phyloP scores from a whole-genome alignment of 2,113 vertebrate species.

The Oryzias melastigma region DNA sequence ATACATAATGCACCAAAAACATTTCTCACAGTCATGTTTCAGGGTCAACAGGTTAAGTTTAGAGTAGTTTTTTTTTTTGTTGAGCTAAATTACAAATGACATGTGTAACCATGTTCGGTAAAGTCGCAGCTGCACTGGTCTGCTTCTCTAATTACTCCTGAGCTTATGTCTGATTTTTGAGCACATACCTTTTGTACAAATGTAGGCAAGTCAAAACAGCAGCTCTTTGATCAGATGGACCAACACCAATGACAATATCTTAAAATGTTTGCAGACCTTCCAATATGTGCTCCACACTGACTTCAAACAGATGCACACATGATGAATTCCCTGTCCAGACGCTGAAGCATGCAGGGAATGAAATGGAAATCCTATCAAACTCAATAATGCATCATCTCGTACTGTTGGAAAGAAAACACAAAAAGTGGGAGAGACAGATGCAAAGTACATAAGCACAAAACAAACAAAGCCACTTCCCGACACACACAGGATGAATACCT shows the following conservation, averaged over 20 bases:
- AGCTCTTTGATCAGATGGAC: constrained; percentile 69
- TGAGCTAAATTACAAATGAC: constrained; percentile 59
- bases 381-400: constrained; percentile 43
- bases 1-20: constrained; percentile 42
- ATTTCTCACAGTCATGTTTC: constrained; percentile 24
- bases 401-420: constrained; percentile 35
- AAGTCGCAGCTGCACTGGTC: constrained; percentile 64
- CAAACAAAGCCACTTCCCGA: constrained; percentile 31
- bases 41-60: constrained; percentile 53
- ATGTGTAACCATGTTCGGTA: constrained; percentile 51
- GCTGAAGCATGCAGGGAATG: constrained; percentile 70
- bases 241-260: constrained; percentile 65
- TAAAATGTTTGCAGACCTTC: constrained; percentile 66
- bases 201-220: constrained; percentile 38
- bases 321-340: constrained; percentile 67
- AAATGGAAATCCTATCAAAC: constrained; percentile 68
- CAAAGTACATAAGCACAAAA: constrained; percentile 46
- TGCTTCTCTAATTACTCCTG: constrained; percentile 64
- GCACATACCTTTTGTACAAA: constrained; percentile 56
- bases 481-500: constrained; percentile 46
- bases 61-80: constrained; percentile 37
- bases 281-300: constrained; percentile 65
- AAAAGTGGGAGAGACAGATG: constrained; percentile 37
- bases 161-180: constrained; percentile 49
- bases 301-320: constrained; percentile 65